Conservation (phyloP, 2,888 invertebrate genomes). For the Dryomyza anilis region DNA sequence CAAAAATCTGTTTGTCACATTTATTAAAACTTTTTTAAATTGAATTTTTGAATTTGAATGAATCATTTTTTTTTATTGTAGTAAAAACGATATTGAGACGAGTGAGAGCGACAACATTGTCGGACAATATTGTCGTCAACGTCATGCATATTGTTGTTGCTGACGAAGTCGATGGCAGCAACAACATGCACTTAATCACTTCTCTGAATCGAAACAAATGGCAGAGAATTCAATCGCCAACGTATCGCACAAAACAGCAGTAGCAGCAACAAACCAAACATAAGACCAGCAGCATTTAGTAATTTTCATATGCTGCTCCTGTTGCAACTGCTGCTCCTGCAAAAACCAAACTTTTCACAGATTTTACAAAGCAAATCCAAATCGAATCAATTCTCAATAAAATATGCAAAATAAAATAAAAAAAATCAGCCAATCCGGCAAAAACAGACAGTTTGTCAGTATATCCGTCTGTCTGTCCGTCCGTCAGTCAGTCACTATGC, state of each 20-base stretch:
- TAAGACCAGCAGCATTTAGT: no score
- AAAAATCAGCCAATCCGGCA: neutral
- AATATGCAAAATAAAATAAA: neutral
- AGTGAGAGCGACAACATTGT: no score
- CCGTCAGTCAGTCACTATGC: neutral
- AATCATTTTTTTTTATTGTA: no score
- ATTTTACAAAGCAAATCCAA: neutral
- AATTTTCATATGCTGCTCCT: no score
- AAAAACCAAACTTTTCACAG: neutral
- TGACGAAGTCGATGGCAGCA: neutral
- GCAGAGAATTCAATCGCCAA: neutral
- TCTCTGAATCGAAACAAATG: neutral
- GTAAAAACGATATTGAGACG: no score
- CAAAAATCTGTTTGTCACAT: no score
- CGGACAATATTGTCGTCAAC: no score
- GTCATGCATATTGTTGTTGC: no score
- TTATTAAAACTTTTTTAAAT: no score
- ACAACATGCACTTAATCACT: neutral
- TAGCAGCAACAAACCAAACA: no score
- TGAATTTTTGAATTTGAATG: no score
- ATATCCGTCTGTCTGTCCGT: constrained; percentile 9
- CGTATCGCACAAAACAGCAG: no score
- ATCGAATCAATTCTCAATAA: neutral
- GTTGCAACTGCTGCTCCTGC: neutral
- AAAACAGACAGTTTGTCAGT: neutral